Base-by-base conservation (phyloP, 2,113 vertebrate genomes). In the Rhynchomys soricoides region DNA sequence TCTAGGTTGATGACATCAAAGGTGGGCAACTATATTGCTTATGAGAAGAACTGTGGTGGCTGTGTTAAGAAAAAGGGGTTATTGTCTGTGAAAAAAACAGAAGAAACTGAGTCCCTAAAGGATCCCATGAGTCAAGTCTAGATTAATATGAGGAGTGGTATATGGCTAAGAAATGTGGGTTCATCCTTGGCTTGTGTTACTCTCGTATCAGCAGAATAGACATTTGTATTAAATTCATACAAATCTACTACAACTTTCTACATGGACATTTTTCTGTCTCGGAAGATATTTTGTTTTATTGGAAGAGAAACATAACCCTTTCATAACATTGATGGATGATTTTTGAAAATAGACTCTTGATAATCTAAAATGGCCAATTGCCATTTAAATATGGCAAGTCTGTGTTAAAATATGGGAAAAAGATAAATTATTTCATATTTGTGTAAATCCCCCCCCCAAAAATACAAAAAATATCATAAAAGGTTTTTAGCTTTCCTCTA, bases 301-400 rank as follows among this genome's bases (percentile, higher is more conserved):
- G n/a, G 71, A 78, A 82, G 64, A 89, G n/a, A 95, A 86, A 70
- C 22, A 82, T 74, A 89, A 77, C 45, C 62, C 70, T 70, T 1
- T 40, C 21, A 82, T 91, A 62, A 48, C 5, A 73, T n/a, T 70
- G 68, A 91, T 82, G 11, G 59, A 3, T 17, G 55, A 94, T 81
- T 95, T 94, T 59, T 94, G 57, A 90, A 94, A 92, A 87, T 78
- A 16, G n/a, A 12, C 3, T 83, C 82, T 77, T 90, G 55, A 59
- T 93, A 31, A 94, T 45, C 26, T 66, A 75, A 97, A 94, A 79
- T 83, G 21, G 71, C 37, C 64, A 50, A 50, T 5, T 62, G 12
- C 64, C 26, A 73, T 79, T 95, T 40, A 93, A 92, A 78, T 83
- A 77, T 11, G 79, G 64, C 10, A 92, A 59, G 11, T 71, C 78